Base-by-base conservation (phyloP, 2,113 vertebrate species). In the Naja naja region DNA sequence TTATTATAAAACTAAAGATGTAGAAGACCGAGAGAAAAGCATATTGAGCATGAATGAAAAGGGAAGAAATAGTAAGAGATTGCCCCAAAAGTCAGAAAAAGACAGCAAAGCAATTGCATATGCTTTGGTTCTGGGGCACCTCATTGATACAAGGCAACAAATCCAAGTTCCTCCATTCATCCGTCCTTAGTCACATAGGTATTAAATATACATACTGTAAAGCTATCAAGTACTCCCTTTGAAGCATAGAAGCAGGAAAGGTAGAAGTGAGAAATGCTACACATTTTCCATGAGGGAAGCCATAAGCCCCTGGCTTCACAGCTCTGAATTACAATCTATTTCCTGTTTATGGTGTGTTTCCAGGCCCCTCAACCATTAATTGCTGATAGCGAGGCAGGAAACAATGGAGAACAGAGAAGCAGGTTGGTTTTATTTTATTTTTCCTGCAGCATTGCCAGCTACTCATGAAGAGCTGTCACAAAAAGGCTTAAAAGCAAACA, bases 341-440 rank as follows among this genome's bases (percentile, higher is more conserved):
- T 89, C 85, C 85, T 2, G 43, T 58, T 54, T 87, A 86, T 30
- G 39, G 34, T 1, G 1, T 87, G 58, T 16, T 93, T 74, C 30
- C 34, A 43, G 54, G n/a, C 47, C 64, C 43, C 18, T 25, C 89
- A 45, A 30, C 47, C 87, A 64, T 47, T n/a, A 34, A 1, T 64
- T 58, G 89, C 9, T 34, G 89, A 47, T 14, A 39, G 85, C 47
- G 18, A 5, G 39, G 5, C 47, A 23, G 89, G 86, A 45, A 49
- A 34, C 34, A 85, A 56, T 45, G 2, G 25, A 9, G 85, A 86
- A 25, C 0, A 81, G 88, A 20, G 89, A 64, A 64, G 16, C 7
- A 0, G 3, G 88, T 23, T 47, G 20, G 85, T 58, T 86, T 1
- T 3, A 52, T 64, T 0, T 0, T 27, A 4, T 25, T 0, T 45